A percentile compares a stretch with the other conserved stretches of the same genome.
Evolutionary conservation across 2,113 vertebrate genomes (phyloP).

Genomic region (Falcunculus frontatus): DNA sequence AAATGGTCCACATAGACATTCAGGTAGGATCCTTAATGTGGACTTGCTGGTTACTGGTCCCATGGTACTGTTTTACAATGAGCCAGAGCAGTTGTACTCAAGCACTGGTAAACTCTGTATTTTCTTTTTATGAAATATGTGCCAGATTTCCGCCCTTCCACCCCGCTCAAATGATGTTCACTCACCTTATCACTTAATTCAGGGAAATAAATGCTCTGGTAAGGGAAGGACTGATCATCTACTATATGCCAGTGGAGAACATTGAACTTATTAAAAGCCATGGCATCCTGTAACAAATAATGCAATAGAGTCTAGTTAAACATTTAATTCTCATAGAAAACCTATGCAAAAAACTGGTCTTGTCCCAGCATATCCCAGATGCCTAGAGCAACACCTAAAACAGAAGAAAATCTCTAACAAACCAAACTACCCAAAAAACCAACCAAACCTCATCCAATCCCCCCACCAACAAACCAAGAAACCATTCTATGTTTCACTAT

Average conservation of each 20-base stretch:
- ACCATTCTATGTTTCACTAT: background rate
- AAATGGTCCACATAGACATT: background rate
- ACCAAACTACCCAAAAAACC: background rate
- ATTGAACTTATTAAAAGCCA: slow-evolving; percentile 97
- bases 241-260: slow-evolving; percentile 98
- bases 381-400: background rate
- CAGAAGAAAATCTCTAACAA: background rate
- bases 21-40: background rate
- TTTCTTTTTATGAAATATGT: background rate
- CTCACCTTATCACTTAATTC: slow-evolving; percentile 87
- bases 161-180: background rate
- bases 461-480: background rate
- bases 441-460: background rate
- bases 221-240: slow-evolving; percentile 92
- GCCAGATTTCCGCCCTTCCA: background rate
- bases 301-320: background rate
- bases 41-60: background rate
- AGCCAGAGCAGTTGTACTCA: background rate
- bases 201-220: slow-evolving; percentile 85
- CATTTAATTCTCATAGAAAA: background rate
- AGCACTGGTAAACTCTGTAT: background rate
- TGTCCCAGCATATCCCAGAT: background rate
- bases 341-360: background rate
- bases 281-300: slow-evolving; percentile 82
- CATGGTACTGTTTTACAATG: background rate